Evolutionary conservation across 2,888 invertebrate species (phyloP).

Genomic region (Cerceris rybyensis): DNA sequence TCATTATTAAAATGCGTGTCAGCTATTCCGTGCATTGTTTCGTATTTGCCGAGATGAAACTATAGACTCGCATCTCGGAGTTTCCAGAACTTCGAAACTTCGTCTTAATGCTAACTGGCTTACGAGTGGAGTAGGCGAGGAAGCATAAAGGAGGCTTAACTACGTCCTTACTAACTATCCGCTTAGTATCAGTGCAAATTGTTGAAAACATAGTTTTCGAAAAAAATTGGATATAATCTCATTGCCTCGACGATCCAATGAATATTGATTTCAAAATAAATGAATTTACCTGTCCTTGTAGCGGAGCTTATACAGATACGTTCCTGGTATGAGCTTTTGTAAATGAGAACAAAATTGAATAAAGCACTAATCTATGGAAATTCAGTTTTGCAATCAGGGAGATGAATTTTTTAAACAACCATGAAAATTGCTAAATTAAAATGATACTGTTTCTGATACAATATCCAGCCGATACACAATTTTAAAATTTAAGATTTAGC

Average conservation of each 20-base stretch:
- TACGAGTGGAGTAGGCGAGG: constrained; percentile 19
- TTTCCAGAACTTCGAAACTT: constrained; percentile 39
- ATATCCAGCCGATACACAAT: too few relatives aligned
- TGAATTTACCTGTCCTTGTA: neutral
- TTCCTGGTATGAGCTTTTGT: neutral
- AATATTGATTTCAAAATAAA: neutral
- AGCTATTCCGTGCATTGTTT: neutral
- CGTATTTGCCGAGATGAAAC: constrained; percentile 36
- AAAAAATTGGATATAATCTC: neutral
- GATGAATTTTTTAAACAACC: too few relatives aligned
- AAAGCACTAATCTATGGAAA: too few relatives aligned
- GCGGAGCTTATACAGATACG: neutral
- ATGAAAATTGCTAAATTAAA: too few relatives aligned
- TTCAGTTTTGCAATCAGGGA: too few relatives aligned
- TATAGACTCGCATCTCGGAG: constrained; percentile 26
- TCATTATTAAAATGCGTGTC: neutral
- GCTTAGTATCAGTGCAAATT: constrained; percentile 26
- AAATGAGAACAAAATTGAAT: neutral
- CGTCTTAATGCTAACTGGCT: constrained; percentile 49
- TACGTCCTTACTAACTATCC: constrained; percentile 26
- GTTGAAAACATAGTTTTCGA: neutral
- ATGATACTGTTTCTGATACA: too few relatives aligned
- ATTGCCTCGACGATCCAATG: too few relatives aligned
- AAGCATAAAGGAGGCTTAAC: constrained; percentile 24
- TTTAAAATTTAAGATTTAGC: too few relatives aligned